Evolutionary conservation across 2,888 invertebrate species (phyloP), one percentile per base, ranked within the genome.

Genomic region (Epiblema foenella): DNA sequence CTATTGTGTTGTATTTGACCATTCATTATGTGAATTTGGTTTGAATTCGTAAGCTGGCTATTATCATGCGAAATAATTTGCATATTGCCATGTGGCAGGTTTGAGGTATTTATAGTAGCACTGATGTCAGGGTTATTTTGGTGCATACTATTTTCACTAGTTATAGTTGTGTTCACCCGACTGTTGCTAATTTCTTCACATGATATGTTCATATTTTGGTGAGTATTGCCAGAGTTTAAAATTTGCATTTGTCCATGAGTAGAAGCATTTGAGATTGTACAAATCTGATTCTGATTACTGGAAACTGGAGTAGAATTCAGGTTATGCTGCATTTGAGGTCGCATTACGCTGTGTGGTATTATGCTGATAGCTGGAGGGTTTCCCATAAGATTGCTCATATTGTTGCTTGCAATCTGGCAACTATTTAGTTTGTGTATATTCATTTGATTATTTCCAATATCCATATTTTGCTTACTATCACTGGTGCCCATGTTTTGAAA

Each of bases 21-120:
- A 80, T 90, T 93, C 89, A 91, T 88, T 68, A 94, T 93, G 74
- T 93, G 93, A 70, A 93, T 93, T 77, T 93, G 93, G 76, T 93
- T 93, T 2, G 90, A 77, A 58, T 88, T 80, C 12, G 88, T 78
- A 60, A 85, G 78, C 72, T 89, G 91, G 71, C 81, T 85, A 74
- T 83, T 88, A 29, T 91, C 90, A 75, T 92, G 91, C 5, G 89
- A 84, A 77, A 93, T 88, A 76, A 92, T 88, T 79, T 88, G 89
- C 85, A 93, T 89, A 71, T 88, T 90, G 18, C 88, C 86, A 78
- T 92, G 93, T 8, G 89, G 81, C 78, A 91, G 82, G 76, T 85
- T 90, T 11, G 89, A 81, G 2, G 86, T 77, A 76, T 83, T 88
- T 77, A 89, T 83, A 62, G 88, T 78, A 42, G 79, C 75, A 74